Base-by-base conservation (phyloP, 2,888 invertebrate species). In the Eulithis prunata region DNA sequence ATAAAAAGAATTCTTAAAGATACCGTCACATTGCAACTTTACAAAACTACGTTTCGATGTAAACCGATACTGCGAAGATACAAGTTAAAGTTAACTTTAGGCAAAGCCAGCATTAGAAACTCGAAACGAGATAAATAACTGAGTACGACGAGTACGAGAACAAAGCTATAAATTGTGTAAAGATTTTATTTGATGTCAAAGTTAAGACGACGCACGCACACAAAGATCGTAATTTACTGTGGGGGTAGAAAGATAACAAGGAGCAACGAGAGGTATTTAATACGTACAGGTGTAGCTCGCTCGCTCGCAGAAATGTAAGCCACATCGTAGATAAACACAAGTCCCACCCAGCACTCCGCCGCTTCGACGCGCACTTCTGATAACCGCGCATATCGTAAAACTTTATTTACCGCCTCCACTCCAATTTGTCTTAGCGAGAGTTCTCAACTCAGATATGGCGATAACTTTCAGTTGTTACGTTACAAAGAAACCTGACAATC, bases 321-420 rank as follows among this genome's bases (percentile, higher is more conserved):
- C 79, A 75, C 81, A 72, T 71, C 73, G 80, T 78, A 85, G 78
- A 84, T 83, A 84, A 87, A 83, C 80, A 85, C 78, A 75, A 79
- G 78, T 78, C 79, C 79, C 76, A 78, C 66, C 59, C 63, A 64
- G 74, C 72, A 75, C 75, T 74, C 73, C 71, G 74, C 75, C 80
- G 77, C 80, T 80, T 79, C 83, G 80, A 78, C 82, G 81, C 80
- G 78, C 83, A 80, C 82, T 85, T 79, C 86, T 86, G 89, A 90
- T 90, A 90, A 90, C 88, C 85, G 82, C 82, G 85, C 87, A 85
- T 87, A 87, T 88, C 89, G 86, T 87, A 88, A 88, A 89, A 90
- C 87, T 90, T 89, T 90, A 87, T 88, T 88, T 87, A 85, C 85
- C 84, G 83, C 85, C 86, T 84, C 84, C 81, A 78, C 84, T 85